phyloP scores from a whole-genome alignment of 2,113 vertebrate species.

The Tiliqua scincoides region DNA sequence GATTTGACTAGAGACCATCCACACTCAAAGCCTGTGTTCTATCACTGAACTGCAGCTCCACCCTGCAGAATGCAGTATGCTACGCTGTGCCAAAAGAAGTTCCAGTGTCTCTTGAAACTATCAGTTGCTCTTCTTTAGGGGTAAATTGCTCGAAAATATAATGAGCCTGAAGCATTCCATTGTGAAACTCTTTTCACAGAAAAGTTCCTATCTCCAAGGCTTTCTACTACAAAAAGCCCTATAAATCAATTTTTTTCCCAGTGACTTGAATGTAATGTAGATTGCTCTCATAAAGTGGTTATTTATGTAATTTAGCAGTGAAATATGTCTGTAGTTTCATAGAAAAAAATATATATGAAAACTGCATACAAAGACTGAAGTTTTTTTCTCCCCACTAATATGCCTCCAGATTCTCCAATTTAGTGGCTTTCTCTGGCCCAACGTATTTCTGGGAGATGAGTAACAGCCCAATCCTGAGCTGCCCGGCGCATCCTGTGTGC shows the following conservation, averaged over 20 bases:
- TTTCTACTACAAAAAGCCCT: background rate
- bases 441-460: background rate
- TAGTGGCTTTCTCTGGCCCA: background rate
- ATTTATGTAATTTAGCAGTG: background rate
- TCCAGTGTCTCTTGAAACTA: background rate
- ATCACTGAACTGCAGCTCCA: too few relatives aligned
- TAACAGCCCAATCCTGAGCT: too few relatives aligned
- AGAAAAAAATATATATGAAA: constrained; percentile 6
- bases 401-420: background rate
- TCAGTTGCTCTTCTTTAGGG: background rate
- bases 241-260: constrained; percentile 8
- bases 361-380: constrained; percentile 2
- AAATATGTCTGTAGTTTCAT: constrained; percentile 1
- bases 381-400: background rate
- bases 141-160: constrained; percentile 5
- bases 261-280: constrained; percentile 15
- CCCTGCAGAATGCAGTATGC: background rate
- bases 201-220: background rate
- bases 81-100: background rate
- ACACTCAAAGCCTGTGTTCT: too few relatives aligned
- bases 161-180: background rate
- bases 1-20: too few relatives aligned
- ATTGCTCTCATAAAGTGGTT: constrained; percentile 11
- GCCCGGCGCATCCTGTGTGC: too few relatives aligned
- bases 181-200: background rate